Evolutionary conservation across 2,888 invertebrate species (phyloP), one percentile per base, ranked within the genome.

Genomic region (Cremastinae sp.): DNA sequence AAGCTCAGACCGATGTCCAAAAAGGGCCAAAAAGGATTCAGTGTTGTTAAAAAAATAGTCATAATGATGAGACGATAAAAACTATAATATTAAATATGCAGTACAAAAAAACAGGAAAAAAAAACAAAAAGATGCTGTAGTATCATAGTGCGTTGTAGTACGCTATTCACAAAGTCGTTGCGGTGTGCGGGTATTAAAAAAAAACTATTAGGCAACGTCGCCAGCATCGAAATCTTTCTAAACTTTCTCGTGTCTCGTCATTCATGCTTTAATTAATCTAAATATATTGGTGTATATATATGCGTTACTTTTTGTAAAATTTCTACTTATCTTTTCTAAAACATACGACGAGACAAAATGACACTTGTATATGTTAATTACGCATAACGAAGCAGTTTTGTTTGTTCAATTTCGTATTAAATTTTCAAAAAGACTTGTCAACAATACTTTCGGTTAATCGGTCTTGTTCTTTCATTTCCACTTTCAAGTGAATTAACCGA

Each of bases 31-130:
- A 51, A 59, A 51, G 28, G 10, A 41, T 53, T 16, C 5, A 14
- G 20, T 12, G 22, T 37, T 58, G 35, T 16, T 58, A 65, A 53
- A 58, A 66, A 45, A 22, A 73, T 71, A 56, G 79, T 79, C 78
- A 80, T 78, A 81, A 81, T 80, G 45, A 56, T 71, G 55, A 65
- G 78, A 39, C 78, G 73, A 80, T 81, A 82, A 81, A 83, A 82
- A 64, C 74, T 78, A 82, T 79, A 4, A 79, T 79, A 59, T 71
- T 80, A 55, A 83, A 83, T 83, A 80, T 78, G 62, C 58, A 78
- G 55, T 83, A 83, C 77, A 64, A 70, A 75, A 68, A 62, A 35
- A 41, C 4, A 14, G 22, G 79, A 77, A 79, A 69, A 74, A 76
- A 53, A 56, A 49, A 76, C 35, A 28, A 37, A 47, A 53, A 35